Percentiles rank a stretch among this genome's conserved stretches.
Evolutionary conservation across 2,888 invertebrate species (phyloP).

Genomic region (Cynaeus angustus): DNA sequence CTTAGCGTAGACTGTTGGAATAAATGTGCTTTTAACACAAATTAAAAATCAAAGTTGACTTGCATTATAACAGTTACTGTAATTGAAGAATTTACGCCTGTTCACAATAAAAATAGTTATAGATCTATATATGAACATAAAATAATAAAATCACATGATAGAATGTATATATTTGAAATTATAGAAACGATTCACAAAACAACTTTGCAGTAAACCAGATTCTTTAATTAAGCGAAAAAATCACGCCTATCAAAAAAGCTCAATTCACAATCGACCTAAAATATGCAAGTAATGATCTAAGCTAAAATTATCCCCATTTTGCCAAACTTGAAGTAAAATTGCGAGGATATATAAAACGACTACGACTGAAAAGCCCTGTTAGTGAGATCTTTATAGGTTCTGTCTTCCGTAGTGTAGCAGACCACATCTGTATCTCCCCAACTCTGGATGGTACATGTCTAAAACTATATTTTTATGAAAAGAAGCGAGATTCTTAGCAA

Average conservation of each 20-base stretch:
- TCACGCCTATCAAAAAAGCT: background rate
- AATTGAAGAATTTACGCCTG: conserved; percentile 34
- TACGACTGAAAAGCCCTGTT: conserved; percentile 52
- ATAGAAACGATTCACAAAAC: no score
- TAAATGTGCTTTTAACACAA: conserved; percentile 42
- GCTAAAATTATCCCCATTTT: conserved; percentile 5
- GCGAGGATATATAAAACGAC: conserved; percentile 28
- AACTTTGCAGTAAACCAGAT: no score
- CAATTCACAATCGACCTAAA: conserved; percentile 24
- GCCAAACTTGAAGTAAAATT: no score
- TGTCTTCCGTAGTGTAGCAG: conserved; percentile 61
- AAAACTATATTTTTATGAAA: conserved; percentile 58
- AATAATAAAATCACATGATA: background rate
- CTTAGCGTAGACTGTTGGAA: conserved; percentile 24
- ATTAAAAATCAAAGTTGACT: conserved; percentile 39
- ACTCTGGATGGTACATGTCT: conserved; percentile 50
- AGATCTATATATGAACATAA: conserved; percentile 4
- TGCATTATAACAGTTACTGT: conserved; percentile 21
- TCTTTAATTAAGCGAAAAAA: background rate
- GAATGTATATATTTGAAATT: background rate
- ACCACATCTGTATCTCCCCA: conserved; percentile 52
- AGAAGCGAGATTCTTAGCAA: conserved; percentile 52
- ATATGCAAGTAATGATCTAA: conserved; percentile 22
- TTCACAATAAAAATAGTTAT: conserved; percentile 25
- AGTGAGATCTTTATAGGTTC: conserved; percentile 56